phyloP scores from a whole-genome alignment of 2,113 vertebrate species.

The Atrichornis clamosus region DNA sequence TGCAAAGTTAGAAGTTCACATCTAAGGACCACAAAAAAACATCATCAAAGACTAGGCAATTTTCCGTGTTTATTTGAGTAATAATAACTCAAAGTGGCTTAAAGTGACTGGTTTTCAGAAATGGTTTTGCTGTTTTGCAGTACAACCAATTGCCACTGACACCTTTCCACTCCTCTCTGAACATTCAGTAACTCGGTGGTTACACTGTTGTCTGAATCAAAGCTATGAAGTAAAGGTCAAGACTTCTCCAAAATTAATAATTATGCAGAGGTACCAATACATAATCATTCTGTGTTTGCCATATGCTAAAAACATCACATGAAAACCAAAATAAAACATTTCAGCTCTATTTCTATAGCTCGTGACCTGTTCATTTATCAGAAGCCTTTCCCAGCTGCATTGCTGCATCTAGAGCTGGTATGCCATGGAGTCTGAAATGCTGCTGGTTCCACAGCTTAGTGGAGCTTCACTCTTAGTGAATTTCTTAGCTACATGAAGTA shows the following conservation, averaged over 20 bases:
- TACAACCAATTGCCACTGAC: not conserved
- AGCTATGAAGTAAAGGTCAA: not conserved
- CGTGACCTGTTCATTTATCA: not conserved
- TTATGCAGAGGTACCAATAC: not conserved
- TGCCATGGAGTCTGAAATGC: not conserved
- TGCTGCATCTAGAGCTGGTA: not conserved
- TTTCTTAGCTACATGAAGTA: not conserved
- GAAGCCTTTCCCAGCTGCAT: not conserved
- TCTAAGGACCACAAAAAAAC: not conserved
- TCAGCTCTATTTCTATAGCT: not conserved
- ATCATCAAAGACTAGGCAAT: not conserved
- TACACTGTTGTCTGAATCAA: not conserved
- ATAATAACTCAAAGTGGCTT: not conserved
- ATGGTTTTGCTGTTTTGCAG: not conserved
- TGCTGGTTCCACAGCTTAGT: not conserved
- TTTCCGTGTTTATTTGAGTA: not conserved
- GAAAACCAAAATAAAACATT: not conserved
- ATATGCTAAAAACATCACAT: not conserved
- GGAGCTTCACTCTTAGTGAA: not conserved
- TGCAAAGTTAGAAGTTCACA: not conserved
- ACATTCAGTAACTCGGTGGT: not conserved
- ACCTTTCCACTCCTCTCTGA: not conserved
- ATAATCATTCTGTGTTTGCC: not conserved
- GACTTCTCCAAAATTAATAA: not conserved
- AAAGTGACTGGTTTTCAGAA: not conserved